Evolutionary conservation across 92 coral and sea anemone species (phyloP), one percentile per base, ranked within the genome.

Genomic region (Pocillopora grandis): DNA sequence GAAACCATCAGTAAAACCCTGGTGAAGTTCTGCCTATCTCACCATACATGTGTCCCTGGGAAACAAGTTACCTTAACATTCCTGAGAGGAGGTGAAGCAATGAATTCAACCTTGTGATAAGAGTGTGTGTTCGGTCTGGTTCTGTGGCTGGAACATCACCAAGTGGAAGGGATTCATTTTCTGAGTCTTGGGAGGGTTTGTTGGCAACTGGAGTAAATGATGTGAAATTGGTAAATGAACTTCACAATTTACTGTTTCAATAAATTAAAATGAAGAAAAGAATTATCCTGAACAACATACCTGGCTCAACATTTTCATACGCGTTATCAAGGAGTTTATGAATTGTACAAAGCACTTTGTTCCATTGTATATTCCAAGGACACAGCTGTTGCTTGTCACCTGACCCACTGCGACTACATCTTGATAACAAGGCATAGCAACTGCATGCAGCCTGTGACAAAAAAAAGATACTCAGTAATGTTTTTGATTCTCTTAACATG

Each of bases 331-430:
- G 82, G 59, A 83, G 68, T 13, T 67, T 42, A 74, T 91, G 91
- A 76, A 93, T 60, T 59, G 94, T 73, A 62, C 27, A 81, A 35
- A 90, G 49, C 1, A 88, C 60, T 76, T 76, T 90, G 52, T 61
- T 88, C 94, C 94, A 93, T 52, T 90, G 96, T 58, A n/a, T 60
- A 64, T 85, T 89, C 96, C 96, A 93, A 66, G 87, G 73, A 80
- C 82, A 84, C 6, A 70, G 64, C 33, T 88, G 92, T 71, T 83
- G 90, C 49, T 83, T 89, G 1, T 78, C 88, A 36, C 87, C 72
- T 16, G 72, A 64, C 61, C 83, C 92, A 78, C 77, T 49, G 31
- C 86, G 79, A 37, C 89, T 90, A 71, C 96, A 93, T 66, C 89
- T 90, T 7, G 96, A 92, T 65, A 93, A 79, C 62, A 83, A 17